These are phyloP conservation scores for Lasiurus borealis DNA, from an alignment of 2,113 vertebrate species.

Conservation along the genomic window DNA sequence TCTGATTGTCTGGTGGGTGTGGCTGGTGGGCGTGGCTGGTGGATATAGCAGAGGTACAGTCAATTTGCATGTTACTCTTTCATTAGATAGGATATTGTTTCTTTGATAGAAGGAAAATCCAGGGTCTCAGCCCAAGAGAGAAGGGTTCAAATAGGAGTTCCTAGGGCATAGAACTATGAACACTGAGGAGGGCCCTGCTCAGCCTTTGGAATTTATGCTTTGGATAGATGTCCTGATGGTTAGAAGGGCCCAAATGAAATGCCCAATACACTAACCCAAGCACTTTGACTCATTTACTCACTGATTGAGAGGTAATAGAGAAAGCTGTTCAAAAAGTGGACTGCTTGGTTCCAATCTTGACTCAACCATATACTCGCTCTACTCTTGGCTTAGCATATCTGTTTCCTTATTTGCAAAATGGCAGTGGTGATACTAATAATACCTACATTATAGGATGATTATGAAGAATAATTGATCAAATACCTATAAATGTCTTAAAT, in stretches of 20 bases:
- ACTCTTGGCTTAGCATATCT: background rate
- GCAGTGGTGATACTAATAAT: background rate
- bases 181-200: background rate
- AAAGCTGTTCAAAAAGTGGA: background rate
- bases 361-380: background rate
- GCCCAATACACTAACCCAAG: fast-evolving
- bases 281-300: background rate
- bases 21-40: too few species aligned
- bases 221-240: background rate
- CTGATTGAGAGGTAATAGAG: background rate
- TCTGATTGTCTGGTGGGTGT: too few species aligned
- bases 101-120: background rate
- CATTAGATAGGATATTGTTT: background rate
- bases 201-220: background rate
- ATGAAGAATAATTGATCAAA: background rate
- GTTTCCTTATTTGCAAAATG: constrained; percentile 10
- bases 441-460: background rate
- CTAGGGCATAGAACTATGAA: background rate
- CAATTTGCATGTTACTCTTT: too few species aligned
- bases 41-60: too few species aligned
- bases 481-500: background rate
- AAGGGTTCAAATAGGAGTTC: background rate
- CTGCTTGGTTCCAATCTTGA: background rate
- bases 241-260: background rate
- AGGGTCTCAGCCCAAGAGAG: background rate